Percentiles rank a stretch among this genome's conserved stretches.
These are phyloP conservation scores for Augochlorella aurata DNA, from an alignment of 2,888 invertebrate species.

Conservation along the genomic window DNA sequence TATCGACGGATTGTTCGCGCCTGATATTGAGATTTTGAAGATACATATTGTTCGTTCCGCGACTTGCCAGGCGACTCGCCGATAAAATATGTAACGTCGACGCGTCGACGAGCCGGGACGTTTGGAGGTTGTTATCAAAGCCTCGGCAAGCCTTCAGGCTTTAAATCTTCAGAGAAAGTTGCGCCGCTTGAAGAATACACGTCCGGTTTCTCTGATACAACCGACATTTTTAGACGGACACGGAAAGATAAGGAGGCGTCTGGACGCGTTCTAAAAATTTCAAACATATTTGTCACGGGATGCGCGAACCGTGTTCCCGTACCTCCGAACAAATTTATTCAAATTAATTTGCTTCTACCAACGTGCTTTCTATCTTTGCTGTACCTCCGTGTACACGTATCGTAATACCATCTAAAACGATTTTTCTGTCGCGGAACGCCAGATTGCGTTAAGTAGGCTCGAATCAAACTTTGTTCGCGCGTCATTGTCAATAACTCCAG, in stretches of 20 bases:
- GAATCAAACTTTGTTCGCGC: background rate
- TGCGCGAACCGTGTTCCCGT: background rate
- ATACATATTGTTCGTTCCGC: background rate
- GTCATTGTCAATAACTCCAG: background rate
- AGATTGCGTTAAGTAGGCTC: background rate
- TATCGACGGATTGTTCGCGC: conserved; percentile 16
- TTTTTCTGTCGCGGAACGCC: background rate
- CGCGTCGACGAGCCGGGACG: too few relatives aligned
- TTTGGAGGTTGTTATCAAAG: background rate
- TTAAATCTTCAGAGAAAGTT: conserved; percentile 7
- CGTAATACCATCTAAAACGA: background rate
- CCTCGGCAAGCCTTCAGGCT: background rate
- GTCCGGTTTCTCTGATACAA: conserved; percentile 14
- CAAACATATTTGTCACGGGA: background rate
- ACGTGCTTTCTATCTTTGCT: too few relatives aligned
- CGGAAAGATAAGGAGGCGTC: conserved; percentile 7
- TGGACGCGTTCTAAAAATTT: background rate
- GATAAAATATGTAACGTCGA: conserved; percentile 5
- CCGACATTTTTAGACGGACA: conserved; percentile 1
- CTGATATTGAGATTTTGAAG: background rate
- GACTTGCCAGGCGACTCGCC: background rate
- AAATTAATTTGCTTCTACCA: background rate
- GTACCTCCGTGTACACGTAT: background rate
- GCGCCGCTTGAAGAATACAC: background rate
- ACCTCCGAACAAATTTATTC: background rate